These are phyloP conservation scores for Neosalanx taihuensis DNA, from an alignment of 2,797 vertebrate genomes.

Conservation along the genomic window DNA sequence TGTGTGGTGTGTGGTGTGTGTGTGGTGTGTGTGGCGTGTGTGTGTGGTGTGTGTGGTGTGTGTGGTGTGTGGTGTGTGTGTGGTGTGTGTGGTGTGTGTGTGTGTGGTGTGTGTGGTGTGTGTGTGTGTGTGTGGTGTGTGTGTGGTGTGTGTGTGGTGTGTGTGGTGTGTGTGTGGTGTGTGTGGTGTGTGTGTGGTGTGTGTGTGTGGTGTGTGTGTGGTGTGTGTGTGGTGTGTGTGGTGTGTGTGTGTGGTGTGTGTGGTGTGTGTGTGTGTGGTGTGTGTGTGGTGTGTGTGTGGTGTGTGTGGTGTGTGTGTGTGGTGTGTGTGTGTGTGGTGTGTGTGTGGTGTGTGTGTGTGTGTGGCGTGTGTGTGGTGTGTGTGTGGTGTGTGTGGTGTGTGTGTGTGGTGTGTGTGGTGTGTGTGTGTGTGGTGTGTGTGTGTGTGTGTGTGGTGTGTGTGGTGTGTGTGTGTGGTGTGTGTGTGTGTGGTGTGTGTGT, in stretches of 20 bases:
- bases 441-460: constrained; percentile 5
- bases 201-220: constrained; percentile 1
- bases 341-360: too few relatives aligned
- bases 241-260: constrained; percentile 8
- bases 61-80: neutral
- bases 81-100: constrained; percentile 6
- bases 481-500: neutral
- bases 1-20: constrained; percentile 2
- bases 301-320: constrained; percentile 4
- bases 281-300: constrained; percentile 7
- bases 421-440: neutral
- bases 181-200: neutral
- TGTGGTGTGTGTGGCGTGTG: neutral
- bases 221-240: constrained; percentile 3
- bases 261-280: neutral
- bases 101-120: constrained; percentile 7
- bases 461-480: constrained; percentile 5
- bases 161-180: constrained; percentile 9
- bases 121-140: neutral
- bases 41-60: constrained; percentile 12
- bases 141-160: constrained; percentile 7
- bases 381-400: constrained; percentile 4
- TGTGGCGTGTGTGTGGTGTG: too few relatives aligned
- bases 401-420: constrained; percentile 6
- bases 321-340: constrained; percentile 8